Percentiles rank a stretch among this genome's conserved stretches.
These are phyloP conservation scores for Sialis fuliginosa DNA, from an alignment of 2,888 invertebrate genomes.

Conservation along the genomic window DNA sequence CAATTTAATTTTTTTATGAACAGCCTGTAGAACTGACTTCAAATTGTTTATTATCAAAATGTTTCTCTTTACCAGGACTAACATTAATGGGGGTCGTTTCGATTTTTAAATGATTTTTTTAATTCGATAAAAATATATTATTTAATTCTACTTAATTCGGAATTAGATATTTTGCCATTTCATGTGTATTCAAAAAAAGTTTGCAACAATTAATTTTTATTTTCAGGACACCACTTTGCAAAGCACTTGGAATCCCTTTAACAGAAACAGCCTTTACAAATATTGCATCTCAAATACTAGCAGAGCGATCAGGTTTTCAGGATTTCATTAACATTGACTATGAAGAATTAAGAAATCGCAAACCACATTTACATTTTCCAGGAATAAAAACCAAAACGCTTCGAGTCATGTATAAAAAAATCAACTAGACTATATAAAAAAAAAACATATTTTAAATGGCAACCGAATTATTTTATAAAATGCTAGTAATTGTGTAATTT, in stretches of 20 bases:
- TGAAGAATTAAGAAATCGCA: constrained; percentile 24
- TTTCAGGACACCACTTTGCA: constrained; percentile 30
- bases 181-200: neutral
- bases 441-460: no score
- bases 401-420: constrained; percentile 10
- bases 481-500: no score
- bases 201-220: constrained; percentile 2
- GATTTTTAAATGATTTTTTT: no score
- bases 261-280: constrained; percentile 35
- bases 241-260: constrained; percentile 27
- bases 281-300: constrained; percentile 30
- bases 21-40: no score
- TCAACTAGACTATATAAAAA: neutral
- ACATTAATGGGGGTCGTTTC: no score
- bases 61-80: no score
- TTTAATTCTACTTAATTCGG: no score
- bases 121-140: no score
- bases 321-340: constrained; percentile 27
- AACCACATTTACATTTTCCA: constrained; percentile 10
- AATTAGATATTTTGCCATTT: no score
- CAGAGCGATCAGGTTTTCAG: constrained; percentile 30
- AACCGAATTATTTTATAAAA: no score
- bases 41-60: no score
- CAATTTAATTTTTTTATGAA: no score
- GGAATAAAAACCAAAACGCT: constrained; percentile 11